Evolutionary conservation across 1,140 invertebrate species (phyloP).

Genomic region (Saxidomus purpurata): DNA sequence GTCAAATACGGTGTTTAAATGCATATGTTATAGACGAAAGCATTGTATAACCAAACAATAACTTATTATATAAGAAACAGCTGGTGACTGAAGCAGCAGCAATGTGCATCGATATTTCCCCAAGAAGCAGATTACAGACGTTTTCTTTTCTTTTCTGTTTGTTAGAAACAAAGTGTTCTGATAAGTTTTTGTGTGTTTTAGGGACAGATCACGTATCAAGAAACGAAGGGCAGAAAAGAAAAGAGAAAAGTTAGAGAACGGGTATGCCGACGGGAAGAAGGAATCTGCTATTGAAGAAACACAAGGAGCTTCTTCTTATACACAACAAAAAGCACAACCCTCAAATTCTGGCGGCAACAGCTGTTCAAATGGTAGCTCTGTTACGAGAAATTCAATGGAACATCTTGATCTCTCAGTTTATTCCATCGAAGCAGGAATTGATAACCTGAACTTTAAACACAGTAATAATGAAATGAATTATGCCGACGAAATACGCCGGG

Average conservation of each 20-base stretch:
- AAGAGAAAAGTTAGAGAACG: not conserved
- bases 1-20: too few relatives aligned
- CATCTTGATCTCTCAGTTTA: not conserved
- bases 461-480: slow-evolving; percentile 32
- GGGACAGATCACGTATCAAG: slow-evolving; percentile 33
- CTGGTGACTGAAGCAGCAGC: too few relatives aligned
- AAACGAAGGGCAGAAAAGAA: slow-evolving; percentile 15
- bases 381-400: not conserved
- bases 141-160: too few relatives aligned
- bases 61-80: too few relatives aligned
- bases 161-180: too few relatives aligned
- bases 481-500: not conserved
- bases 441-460: slow-evolving; percentile 38
- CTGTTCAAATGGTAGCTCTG: not conserved
- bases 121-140: too few relatives aligned
- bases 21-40: too few relatives aligned
- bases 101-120: too few relatives aligned
- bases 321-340: not conserved
- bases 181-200: too few relatives aligned
- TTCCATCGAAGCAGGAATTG: slow-evolving; percentile 11
- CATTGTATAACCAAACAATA: too few relatives aligned
- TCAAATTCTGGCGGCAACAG: not conserved
- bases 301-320: not conserved
- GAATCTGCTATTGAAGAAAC: slow-evolving; percentile 22
- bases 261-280: not conserved